Evolutionary conservation across 92 coral and sea anemone species (phyloP), one percentile per base, ranked within the genome.

Genomic region (Nematostella vectensis): DNA sequence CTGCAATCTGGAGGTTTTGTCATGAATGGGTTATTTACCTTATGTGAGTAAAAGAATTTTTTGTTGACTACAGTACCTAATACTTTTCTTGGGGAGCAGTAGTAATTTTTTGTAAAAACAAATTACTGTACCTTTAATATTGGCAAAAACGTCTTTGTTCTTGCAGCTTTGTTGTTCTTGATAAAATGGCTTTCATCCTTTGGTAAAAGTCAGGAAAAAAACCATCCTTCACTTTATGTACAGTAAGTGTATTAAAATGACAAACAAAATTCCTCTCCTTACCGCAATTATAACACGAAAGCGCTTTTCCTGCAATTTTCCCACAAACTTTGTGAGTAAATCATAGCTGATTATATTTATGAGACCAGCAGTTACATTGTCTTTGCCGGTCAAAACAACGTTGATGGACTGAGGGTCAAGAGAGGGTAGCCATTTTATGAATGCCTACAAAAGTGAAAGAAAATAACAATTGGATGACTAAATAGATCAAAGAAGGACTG

Each of bases 171-270:
- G 28, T 63, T 59, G 58, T 78, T 91, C 77, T 91, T 91, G 44
- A 91, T 91, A 53, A 76, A 74, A 60, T 91, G 98, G 56, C 96
- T 77, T 61, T 91, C 98, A 71, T 91, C 98, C 98, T 91, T 29
- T n/a, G n/a, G n/a, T n/a, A n/a, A n/a, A n/a, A n/a, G n/a, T 4
- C 27, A 24, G 21, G 10, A 9, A 22, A 29, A 61, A 62, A 1
- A 25, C 13, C 39, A 21, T 16, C n/a, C n/a, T n/a, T n/a, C n/a
- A n/a, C n/a, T n/a, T n/a, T n/a, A n/a, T n/a, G n/a, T n/a, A n/a
- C n/a, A n/a, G n/a, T n/a, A n/a, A n/a, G n/a, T n/a, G n/a, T n/a
- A n/a, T n/a, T n/a, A n/a, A n/a, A n/a, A n/a, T n/a, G n/a, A n/a
- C n/a, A n/a, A 36, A 36, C 15, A 15, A 36, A 8, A 36, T 15